Evolutionary conservation across 1,140 invertebrate genomes (phyloP).

Genomic region (Formica exsecta): DNA sequence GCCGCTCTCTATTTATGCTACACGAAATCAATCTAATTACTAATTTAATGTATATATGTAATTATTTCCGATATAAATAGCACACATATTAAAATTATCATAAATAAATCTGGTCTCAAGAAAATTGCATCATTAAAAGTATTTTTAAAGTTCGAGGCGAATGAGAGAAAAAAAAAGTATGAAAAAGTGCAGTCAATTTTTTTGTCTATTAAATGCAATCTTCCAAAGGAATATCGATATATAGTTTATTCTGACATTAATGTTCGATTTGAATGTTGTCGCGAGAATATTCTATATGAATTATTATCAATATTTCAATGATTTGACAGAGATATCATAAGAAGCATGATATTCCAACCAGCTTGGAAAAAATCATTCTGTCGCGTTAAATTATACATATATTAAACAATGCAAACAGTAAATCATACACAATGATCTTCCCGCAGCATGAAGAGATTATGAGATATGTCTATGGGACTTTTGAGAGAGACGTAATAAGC

Average conservation of each 20-base stretch:
- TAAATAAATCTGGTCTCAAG: background rate
- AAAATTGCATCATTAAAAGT: conserved; percentile 1
- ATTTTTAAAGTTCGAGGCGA: conserved; percentile 6
- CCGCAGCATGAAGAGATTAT: conserved; percentile 48
- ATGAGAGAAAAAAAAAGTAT: background rate
- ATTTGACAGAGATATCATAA: background rate
- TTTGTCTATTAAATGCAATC: background rate
- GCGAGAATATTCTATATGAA: background rate
- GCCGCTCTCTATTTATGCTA: background rate
- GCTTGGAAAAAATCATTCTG: background rate
- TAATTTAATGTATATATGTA: background rate
- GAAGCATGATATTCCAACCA: background rate
- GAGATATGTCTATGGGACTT: background rate
- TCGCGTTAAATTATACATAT: conserved; percentile 33
- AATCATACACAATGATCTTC: conserved; percentile 60
- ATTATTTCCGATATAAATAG: background rate
- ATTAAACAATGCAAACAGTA: conserved; percentile 51
- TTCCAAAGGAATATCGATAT: background rate
- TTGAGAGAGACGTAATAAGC: conserved; percentile 42
- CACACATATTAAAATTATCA: background rate
- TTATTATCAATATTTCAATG: background rate
- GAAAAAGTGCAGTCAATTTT: background rate
- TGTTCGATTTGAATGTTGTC: background rate
- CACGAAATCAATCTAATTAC: background rate
- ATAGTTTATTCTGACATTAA: background rate